A percentile compares a stretch with the other conserved stretches of the same genome.
Conservation (phyloP, 2,113 vertebrate genomes). For the Rhipidura dahli region DNA sequence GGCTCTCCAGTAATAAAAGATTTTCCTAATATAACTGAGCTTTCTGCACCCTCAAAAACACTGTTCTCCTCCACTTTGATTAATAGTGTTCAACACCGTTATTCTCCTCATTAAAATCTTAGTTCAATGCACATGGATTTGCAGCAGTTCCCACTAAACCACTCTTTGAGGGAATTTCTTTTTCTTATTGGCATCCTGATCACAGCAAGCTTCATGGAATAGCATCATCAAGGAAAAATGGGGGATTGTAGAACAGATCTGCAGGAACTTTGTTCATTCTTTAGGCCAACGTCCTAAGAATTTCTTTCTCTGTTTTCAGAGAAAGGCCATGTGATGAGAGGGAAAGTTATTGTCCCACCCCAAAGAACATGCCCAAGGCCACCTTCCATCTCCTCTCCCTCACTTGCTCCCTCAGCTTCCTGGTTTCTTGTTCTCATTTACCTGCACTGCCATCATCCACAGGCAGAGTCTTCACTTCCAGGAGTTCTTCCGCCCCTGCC, state of each 20-base stretch:
- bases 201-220: neutral
- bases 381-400: neutral
- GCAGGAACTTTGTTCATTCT: neutral
- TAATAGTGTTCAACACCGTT: neutral
- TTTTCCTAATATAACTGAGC: neutral
- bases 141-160: neutral
- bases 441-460: neutral
- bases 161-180: neutral
- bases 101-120: neutral
- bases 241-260: neutral
- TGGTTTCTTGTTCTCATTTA: neutral
- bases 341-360: neutral
- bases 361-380: accelerated
- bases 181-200: neutral
- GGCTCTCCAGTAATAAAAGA: neutral
- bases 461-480: neutral
- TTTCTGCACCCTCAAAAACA: neutral
- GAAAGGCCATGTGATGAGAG: neutral
- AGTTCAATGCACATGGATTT: neutral
- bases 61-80: neutral
- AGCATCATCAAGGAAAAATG: neutral
- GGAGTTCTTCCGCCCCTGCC: neutral
- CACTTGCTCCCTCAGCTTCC: neutral
- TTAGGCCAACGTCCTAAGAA: neutral
- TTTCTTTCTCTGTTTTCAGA: neutral